Base-by-base conservation (phyloP, 30 jellyfish, hydroid and myxozoan species). In the Aurelia aurita complex sp. Pacific region DNA sequence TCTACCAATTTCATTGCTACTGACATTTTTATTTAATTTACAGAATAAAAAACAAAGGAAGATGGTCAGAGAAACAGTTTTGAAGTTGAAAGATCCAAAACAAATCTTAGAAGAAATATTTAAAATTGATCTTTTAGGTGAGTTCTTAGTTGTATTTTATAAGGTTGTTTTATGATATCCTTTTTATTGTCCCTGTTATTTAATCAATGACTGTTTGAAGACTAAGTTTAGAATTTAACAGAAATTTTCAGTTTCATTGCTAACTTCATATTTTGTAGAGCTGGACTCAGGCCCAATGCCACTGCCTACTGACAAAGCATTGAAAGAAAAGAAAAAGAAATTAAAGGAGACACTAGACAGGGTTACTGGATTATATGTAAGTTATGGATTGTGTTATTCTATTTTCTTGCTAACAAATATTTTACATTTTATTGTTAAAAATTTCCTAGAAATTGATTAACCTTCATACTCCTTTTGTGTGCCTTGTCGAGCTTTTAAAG, bases 51-150 rank as follows among this genome's bases (percentile, higher is more conserved):
- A 94, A 38, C 99, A 94, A 62, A 74, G 99, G 71, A 94, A 94
- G 82, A 85, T 94, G 91, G 99, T 94, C 10, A 76, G 99, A 62
- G 99, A 94, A 77, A 94, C 99, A 1, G 99, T 94, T 8, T 85
- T 94, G 90, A 94, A 94, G 76, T 59, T 94, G 77, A 94, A 94
- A 74, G 99, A 94, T 79, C 99, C 99, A n/a, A 94, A 83, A 63
- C 89, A 76, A 50, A 94, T 94, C 51, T 82, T 94, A 14, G 99
- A 94, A 50, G 99, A 94, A 68, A 94, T 94, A 82, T 91, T 80
- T 77, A 79, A 91, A 55, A 76, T 94, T 17, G 99, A 94, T 80
- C 32, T 94, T 57, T 43, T 94, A 72, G 99, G 99, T 94, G 34
- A 59, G 57, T 46, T 46, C 14, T 46, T 7, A 46, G 6, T 46